Conservation (phyloP, 2,888 invertebrate genomes). For the Aphidoletes aphidimyza region DNA sequence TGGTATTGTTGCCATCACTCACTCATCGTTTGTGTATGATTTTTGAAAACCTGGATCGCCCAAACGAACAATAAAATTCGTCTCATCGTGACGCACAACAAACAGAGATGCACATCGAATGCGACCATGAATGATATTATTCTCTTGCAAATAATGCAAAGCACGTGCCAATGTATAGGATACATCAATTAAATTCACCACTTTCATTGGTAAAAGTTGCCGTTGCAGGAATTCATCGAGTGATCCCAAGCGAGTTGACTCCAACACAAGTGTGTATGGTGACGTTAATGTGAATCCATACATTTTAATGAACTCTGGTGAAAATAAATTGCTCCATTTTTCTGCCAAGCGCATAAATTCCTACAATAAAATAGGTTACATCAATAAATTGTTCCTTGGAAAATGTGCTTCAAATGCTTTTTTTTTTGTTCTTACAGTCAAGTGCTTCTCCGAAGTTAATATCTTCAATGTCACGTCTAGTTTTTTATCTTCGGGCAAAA, state of each 20-base stretch:
- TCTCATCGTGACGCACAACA: slow-evolving; percentile 76
- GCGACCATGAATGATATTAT: slow-evolving; percentile 84
- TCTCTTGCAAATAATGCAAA: slow-evolving; percentile 87
- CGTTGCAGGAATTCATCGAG: slow-evolving; percentile 71
- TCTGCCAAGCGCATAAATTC: slow-evolving; percentile 82
- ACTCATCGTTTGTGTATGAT: slow-evolving; percentile 75
- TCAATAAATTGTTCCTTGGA: slow-evolving; percentile 21
- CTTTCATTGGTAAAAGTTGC: slow-evolving; percentile 68
- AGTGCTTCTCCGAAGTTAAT: slow-evolving; percentile 73
- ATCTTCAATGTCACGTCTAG: slow-evolving; percentile 83
- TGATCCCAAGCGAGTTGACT: slow-evolving; percentile 81
- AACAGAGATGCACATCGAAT: slow-evolving; percentile 84
- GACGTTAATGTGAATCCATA: slow-evolving; percentile 81
- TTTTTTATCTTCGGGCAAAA: slow-evolving; percentile 78
- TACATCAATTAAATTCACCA: slow-evolving; percentile 83
- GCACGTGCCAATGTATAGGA: slow-evolving; percentile 84
- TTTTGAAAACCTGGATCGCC: slow-evolving; percentile 82
- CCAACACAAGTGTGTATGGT: slow-evolving; percentile 83
- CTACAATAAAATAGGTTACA: slow-evolving; percentile 63
- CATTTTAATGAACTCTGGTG: slow-evolving; percentile 79
- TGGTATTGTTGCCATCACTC: slow-evolving; percentile 62
- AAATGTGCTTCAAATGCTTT: too few species aligned
- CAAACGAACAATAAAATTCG: slow-evolving; percentile 79
- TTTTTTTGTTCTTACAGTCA: slow-evolving; percentile 68
- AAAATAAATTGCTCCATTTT: slow-evolving; percentile 82